A percentile compares a stretch with the other conserved stretches of the same genome.
Evolutionary conservation across 2,797 vertebrate species (phyloP).

Genomic region (Pseudomugil gertrudae): DNA sequence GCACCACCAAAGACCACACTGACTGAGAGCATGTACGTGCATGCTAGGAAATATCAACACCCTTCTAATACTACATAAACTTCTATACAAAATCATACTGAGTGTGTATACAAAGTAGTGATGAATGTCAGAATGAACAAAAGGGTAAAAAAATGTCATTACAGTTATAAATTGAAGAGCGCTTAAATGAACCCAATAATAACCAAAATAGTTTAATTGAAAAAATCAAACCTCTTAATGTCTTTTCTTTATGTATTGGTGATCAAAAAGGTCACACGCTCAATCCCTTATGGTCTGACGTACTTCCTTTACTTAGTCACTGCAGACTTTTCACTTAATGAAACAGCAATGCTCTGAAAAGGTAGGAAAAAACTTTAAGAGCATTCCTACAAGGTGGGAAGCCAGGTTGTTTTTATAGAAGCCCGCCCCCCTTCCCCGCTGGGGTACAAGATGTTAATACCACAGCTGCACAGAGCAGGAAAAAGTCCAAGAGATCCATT

Average conservation of each 20-base stretch:
- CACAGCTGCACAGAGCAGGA: conserved; percentile 35
- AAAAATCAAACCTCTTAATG: conserved; percentile 20
- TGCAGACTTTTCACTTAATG: conserved; percentile 59
- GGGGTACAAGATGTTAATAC: conserved; percentile 60
- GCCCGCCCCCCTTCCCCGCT: conserved; percentile 36
- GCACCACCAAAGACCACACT: conserved; percentile 48
- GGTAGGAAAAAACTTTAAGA: conserved; percentile 58
- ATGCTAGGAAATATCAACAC: conserved; percentile 37
- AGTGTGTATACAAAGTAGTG: conserved; percentile 6
- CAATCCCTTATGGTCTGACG: conserved; percentile 56
- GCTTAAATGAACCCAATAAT: too few species aligned
- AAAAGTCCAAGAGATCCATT: conserved; percentile 48
- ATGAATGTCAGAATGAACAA: background rate
- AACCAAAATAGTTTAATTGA: conserved; percentile 6
- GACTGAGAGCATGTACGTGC: conserved; percentile 39
- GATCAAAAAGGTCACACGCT: conserved; percentile 47
- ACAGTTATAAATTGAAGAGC: too few species aligned
- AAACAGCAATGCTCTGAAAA: conserved; percentile 60
- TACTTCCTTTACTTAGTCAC: conserved; percentile 54
- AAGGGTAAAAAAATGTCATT: background rate
- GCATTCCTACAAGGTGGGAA: conserved; percentile 53
- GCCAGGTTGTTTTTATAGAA: conserved; percentile 55
- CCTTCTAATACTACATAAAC: conserved; percentile 45
- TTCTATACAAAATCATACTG: conserved; percentile 37
- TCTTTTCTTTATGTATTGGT: background rate